Base-by-base conservation (phyloP, 2,888 invertebrate species). In the Antitype chi region DNA sequence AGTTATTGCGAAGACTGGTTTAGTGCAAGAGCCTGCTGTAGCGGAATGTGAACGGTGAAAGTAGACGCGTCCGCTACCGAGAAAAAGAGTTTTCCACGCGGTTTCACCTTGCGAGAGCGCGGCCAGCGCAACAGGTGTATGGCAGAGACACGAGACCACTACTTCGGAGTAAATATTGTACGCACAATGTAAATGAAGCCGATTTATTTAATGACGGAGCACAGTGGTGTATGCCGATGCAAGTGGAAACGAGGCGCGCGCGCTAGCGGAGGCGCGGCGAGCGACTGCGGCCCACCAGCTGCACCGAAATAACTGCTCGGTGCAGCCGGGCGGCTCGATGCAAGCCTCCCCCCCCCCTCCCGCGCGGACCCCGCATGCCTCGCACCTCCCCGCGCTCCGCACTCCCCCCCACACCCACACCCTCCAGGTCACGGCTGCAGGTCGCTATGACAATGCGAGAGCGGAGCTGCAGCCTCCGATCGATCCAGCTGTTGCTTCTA, bases 241-340 rank as follows among this genome's bases (percentile, higher is more conserved):
- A 91, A 90, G 78, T 86, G 87, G 82, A 71, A 87, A 84, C 85
- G 86, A 90, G 87, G 87, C 96, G 95, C 91, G 96, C 95, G 94
- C 93, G 90, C 95, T 89, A 85, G 84, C 91, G 92, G 94, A 95
- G 93, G 94, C 94, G 94, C 95, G 93, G 90, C 90, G 90, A 91
- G 87, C 94, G 94, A 96, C 95, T 95, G 95, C 91, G 95, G 90
- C 89, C 85, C 84, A 90, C 81, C 90, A 92, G 94, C 93, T 96
- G 96, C 96, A 96, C 96, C 94, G 95, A 96, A 96, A 96, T 96
- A 96, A 95, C 95, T 95, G 96, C 95, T 95, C 93, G 90, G 71
- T 96, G 96, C 95, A 96, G 92, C 95, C 96, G 91, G 95, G 96
- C 94, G 94, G 95, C 91, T 94, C 93, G 94, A 94, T 96, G 96